These are phyloP conservation scores for Cremastinae sp. DNA, from an alignment of 2,888 invertebrate genomes.

Conservation along the genomic window DNA sequence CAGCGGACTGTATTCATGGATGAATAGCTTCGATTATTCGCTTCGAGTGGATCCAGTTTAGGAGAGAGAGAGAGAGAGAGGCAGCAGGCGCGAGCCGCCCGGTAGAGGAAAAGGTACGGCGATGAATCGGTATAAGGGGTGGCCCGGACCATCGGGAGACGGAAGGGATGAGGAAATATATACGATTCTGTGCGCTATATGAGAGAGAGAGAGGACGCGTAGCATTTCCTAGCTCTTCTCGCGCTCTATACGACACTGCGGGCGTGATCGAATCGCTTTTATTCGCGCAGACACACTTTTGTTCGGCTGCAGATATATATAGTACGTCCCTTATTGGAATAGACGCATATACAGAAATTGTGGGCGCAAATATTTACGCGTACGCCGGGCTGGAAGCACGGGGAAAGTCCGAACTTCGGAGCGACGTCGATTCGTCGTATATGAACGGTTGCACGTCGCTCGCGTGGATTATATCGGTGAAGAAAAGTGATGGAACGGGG, in stretches of 20 bases:
- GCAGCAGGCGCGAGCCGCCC: too few relatives aligned
- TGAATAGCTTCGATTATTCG: constrained; percentile 77
- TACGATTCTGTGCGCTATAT: constrained; percentile 32
- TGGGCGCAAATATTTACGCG: neutral
- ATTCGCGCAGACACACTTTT: constrained; percentile 5
- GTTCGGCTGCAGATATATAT: constrained; percentile 13
- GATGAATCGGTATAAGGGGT: constrained; percentile 16
- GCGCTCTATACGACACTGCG: constrained; percentile 9
- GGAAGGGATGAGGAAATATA: constrained; percentile 20
- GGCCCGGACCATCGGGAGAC: too few relatives aligned
- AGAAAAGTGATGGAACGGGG: too few relatives aligned
- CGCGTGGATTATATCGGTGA: too few relatives aligned
- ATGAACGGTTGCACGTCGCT: too few relatives aligned
- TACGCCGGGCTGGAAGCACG: neutral
- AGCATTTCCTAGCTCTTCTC: constrained; percentile 3
- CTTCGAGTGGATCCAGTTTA: constrained; percentile 63
- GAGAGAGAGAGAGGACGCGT: constrained; percentile 26
- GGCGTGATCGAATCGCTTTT: constrained; percentile 45
- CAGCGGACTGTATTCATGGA: constrained; percentile 74
- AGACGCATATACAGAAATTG: neutral
- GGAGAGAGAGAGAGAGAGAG: constrained; percentile 29
- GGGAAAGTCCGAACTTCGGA: too few relatives aligned
- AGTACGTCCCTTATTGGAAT: too few relatives aligned
- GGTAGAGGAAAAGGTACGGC: constrained; percentile 26
- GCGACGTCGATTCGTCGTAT: too few relatives aligned